Base-by-base conservation (phyloP, 1,140 invertebrate genomes). In the Agraylea sexmaculata region DNA sequence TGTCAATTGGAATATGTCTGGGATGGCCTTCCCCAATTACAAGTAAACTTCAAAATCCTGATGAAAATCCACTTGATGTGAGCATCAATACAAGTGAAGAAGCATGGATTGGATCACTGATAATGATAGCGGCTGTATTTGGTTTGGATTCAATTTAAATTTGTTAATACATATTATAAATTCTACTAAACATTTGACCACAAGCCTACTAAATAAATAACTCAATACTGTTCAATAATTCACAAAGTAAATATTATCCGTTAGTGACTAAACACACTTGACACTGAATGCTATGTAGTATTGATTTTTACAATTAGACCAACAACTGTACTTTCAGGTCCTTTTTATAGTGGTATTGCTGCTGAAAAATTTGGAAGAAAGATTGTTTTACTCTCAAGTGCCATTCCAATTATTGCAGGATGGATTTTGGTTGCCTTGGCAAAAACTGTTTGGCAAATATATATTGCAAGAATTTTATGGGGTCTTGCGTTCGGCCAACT, bases 51-150 rank as follows among this genome's bases (percentile, higher is more conserved):
- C 53, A 67, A 30, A 47, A 58, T 1, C 29, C 40, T 18, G 54
- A 57, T 18, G n/a, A n/a, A n/a, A 52, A 55, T 0, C 75, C 75
- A 0, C 40, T 79, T 1, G 63, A 61, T 0, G 46, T 49, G 1
- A 40, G 40, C 0, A 55, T 75, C 2, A 67, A 60, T 0, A 11
- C 43, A 0, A 65, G 71, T 3, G 61, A 83, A 49, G 62, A 66
- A 35, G 79, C 85, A 1, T 92, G 85, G 86, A 80, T 92, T 42
- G 83, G 81, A 1, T 85, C 84, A 0, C 58, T 90, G 4, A 63
- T 91, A 31, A 76, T 84, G 0, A 52, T 92, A 8, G 87, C 87
- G 7, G 84, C 86, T 15, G 66, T 84, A 8, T 51, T 83, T 17
- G 85, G 85, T 56, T 57, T 65, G 46, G 60, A 58, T n/a, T n/a